phyloP scores from a whole-genome alignment of 1,140 invertebrate genomes.

The Drosophila lacteicornis region DNA sequence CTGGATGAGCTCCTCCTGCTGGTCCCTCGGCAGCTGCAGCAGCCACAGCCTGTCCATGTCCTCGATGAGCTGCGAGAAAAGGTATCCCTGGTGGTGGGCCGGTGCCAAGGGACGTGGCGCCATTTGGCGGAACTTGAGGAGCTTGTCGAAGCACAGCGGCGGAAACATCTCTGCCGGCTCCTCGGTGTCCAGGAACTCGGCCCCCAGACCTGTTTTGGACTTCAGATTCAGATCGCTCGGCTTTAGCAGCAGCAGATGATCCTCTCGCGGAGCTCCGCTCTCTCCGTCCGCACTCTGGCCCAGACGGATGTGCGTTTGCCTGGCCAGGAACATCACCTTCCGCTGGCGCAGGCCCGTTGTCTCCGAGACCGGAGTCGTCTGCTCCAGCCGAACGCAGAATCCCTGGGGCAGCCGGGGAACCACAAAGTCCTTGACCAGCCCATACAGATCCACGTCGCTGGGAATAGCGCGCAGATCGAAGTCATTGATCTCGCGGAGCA shows the following conservation, averaged over 20 bases:
- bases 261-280: too few species aligned
- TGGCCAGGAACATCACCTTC: slow-evolving; percentile 69
- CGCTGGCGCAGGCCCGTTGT: slow-evolving; percentile 26
- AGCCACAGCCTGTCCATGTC: slow-evolving; percentile 78
- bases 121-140: slow-evolving; percentile 71
- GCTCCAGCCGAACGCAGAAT: slow-evolving; percentile 72
- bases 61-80: slow-evolving; percentile 80
- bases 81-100: slow-evolving; percentile 48
- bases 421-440: slow-evolving; percentile 79
- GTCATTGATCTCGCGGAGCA: slow-evolving; percentile 73
- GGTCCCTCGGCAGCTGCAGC: slow-evolving; percentile 68
- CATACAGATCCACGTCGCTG: slow-evolving; percentile 73
- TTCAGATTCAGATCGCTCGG: not conserved
- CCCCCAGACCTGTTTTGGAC: not conserved
- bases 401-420: slow-evolving; percentile 80
- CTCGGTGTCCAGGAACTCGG: slow-evolving; percentile 69
- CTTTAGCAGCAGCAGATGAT: not conserved
- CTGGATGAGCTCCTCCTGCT: slow-evolving; percentile 70
- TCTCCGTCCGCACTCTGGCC: slow-evolving; percentile 9
- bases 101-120: slow-evolving; percentile 7
- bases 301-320: slow-evolving; percentile 60
- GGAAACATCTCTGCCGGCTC: slow-evolving; percentile 77
- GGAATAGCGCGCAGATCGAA: slow-evolving; percentile 80
- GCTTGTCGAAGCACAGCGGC: slow-evolving; percentile 68
- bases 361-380: slow-evolving; percentile 48